Conservation (phyloP, 2,797 vertebrate species). For the Squalus acanthias region DNA sequence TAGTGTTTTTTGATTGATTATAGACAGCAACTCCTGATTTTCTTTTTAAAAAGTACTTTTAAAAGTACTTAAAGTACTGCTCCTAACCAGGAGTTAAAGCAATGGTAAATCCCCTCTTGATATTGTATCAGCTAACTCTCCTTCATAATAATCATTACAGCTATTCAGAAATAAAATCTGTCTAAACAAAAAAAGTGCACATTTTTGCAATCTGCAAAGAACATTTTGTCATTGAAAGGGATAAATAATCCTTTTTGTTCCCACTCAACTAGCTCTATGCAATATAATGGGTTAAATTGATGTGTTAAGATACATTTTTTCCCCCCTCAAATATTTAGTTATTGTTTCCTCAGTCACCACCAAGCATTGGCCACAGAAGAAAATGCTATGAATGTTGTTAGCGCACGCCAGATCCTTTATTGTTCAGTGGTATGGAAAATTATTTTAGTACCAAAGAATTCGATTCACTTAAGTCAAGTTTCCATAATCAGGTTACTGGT, state of each 20-base stretch:
- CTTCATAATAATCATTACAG: background rate
- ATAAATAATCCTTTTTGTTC: background rate
- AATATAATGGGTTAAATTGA: background rate
- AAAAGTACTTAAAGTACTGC: background rate
- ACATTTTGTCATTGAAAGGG: no score
- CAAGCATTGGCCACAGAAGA: constrained; percentile 17
- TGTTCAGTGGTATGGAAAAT: constrained; percentile 36
- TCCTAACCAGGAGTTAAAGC: background rate
- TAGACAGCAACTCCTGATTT: background rate
- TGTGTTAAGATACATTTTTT: background rate
- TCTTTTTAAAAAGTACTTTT: background rate
- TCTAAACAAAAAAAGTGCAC: background rate
- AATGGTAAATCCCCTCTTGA: background rate
- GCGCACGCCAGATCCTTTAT: constrained; percentile 12
- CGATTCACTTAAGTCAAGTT: background rate
- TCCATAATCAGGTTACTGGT: constrained; percentile 30
- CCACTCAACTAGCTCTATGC: background rate
- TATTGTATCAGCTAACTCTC: background rate
- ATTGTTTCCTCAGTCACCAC: background rate
- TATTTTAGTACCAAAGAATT: constrained; percentile 34
- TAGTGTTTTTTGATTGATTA: background rate
- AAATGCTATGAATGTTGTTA: background rate
- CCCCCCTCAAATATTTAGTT: constrained; percentile 12
- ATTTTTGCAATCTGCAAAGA: background rate
- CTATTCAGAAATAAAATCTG: background rate